Conservation (phyloP, 2,888 invertebrate species). For the Buathra laborator region DNA sequence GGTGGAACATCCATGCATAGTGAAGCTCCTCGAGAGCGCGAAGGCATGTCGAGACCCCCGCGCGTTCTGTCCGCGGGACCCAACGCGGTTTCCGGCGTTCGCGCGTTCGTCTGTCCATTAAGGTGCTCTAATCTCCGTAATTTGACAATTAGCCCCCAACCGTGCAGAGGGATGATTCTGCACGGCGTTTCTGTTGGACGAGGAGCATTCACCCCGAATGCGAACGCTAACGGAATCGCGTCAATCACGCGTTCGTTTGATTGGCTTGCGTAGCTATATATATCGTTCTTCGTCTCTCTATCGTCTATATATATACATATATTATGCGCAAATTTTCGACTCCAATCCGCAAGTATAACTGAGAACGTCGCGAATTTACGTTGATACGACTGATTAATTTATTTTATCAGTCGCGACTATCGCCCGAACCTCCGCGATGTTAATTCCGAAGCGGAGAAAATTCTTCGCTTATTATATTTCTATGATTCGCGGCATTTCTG, state of each 20-base stretch:
- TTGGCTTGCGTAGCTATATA: slow-evolving; percentile 30
- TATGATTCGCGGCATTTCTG: not conserved
- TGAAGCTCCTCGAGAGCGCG: slow-evolving; percentile 53
- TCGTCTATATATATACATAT: slow-evolving; percentile 25
- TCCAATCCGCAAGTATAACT: not conserved
- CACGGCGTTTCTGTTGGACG: not conserved
- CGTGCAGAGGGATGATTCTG: not conserved
- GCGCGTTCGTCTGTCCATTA: slow-evolving; percentile 75
- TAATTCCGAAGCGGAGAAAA: slow-evolving; percentile 23
- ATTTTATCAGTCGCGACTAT: slow-evolving; percentile 62
- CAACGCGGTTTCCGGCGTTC: slow-evolving; percentile 45
- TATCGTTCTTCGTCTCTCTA: slow-evolving; percentile 34
- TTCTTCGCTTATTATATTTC: slow-evolving; percentile 39
- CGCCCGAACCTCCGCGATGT: not conserved
- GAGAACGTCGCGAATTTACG: slow-evolving; percentile 19
- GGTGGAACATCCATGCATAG: slow-evolving; percentile 28
- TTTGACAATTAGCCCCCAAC: slow-evolving; percentile 78
- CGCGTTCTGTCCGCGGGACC: slow-evolving; percentile 31
- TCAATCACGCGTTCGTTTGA: slow-evolving; percentile 68
- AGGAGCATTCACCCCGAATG: slow-evolving; percentile 55
- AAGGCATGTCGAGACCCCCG: slow-evolving; percentile 51
- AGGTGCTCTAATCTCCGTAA: slow-evolving; percentile 79
- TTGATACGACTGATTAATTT: slow-evolving; percentile 66
- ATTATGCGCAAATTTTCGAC: slow-evolving; percentile 41
- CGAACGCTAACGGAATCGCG: slow-evolving; percentile 67